Evolutionary conservation across 2,113 vertebrate species (phyloP).

Genomic region (Cercocebus atys): DNA sequence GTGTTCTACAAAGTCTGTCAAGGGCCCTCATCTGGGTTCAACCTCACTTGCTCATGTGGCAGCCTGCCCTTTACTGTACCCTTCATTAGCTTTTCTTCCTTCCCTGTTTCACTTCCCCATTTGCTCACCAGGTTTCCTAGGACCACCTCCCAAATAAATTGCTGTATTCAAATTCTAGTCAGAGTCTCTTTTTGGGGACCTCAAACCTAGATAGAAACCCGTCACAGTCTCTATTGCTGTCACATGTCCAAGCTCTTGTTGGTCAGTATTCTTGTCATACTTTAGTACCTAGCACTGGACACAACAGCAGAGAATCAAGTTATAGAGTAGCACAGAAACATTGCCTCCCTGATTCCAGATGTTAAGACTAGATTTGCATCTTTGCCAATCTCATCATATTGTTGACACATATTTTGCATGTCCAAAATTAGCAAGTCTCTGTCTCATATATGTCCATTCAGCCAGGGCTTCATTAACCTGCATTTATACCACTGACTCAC

Average conservation of each 20-base stretch:
- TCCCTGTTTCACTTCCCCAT: neutral
- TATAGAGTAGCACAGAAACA: neutral
- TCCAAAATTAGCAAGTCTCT: neutral
- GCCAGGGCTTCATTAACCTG: neutral
- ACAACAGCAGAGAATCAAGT: neutral
- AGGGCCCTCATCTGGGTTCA: neutral
- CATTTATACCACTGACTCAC: no score
- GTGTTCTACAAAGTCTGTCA: neutral
- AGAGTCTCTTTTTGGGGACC: neutral
- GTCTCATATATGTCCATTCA: neutral
- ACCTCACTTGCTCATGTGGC: neutral
- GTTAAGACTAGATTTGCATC: neutral
- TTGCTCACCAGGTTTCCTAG: neutral
- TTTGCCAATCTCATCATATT: neutral
- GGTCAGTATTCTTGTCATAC: neutral
- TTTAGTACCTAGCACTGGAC: neutral
- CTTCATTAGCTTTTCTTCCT: neutral
- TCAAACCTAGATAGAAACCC: neutral
- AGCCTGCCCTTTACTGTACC: neutral
- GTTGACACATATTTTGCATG: neutral
- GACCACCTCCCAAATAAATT: neutral
- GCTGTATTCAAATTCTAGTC: neutral
- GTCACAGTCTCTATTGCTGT: neutral
- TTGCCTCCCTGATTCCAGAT: neutral
- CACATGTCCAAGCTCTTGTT: neutral